Evolutionary conservation across 2,888 invertebrate genomes (phyloP), one percentile per base, ranked within the genome.

Genomic region (Sphaerophoria taeniata): DNA sequence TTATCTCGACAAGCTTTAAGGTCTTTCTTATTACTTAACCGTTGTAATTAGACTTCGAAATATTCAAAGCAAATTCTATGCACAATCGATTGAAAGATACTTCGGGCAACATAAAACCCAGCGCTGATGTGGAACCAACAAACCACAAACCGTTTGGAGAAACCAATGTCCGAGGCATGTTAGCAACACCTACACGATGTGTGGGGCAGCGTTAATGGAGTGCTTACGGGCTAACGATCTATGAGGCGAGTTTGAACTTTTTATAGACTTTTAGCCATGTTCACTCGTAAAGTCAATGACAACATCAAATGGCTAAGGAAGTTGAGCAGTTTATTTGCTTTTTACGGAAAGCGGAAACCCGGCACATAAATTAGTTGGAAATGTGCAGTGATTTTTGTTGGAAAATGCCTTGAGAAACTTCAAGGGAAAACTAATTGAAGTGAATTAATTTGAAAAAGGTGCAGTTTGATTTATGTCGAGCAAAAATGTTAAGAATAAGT

Each of bases 121-220:
- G 9, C 12, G 9, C 9, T 43, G 43, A 9, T 11, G 43, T 43
- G 12, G 12, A 43, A 43, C 43, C 7, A 31, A 53, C n/a, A 2
- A 2, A 51, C 36, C 39, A 31, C 9, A 43, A 43, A 43, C 43
- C 16, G 43, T 36, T 55, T 65, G 24, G 63, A 16, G 24, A 36
- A n/a, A 49, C 56, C 55, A 67, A 60, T 24, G 67, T 74, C 65
- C 67, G n/a, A 60, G 49, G 11, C 76, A 73, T 72, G 77, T 73
- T 71, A 63, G 73, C 69, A 74, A 78, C 83, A 83, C 83, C 82
- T 78, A 73, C 78, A 78, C 73, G 49, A 9, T 45, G 16, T 34
- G 34, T 49, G 24, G 36, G 65, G 14, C 56, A 34, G 33, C 67
- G 60, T 56, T 71, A 81, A 75, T 76, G 70, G 56, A 80, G 51